Base-by-base conservation (phyloP, 2,888 invertebrate species). In the Abrostola triplasia region DNA sequence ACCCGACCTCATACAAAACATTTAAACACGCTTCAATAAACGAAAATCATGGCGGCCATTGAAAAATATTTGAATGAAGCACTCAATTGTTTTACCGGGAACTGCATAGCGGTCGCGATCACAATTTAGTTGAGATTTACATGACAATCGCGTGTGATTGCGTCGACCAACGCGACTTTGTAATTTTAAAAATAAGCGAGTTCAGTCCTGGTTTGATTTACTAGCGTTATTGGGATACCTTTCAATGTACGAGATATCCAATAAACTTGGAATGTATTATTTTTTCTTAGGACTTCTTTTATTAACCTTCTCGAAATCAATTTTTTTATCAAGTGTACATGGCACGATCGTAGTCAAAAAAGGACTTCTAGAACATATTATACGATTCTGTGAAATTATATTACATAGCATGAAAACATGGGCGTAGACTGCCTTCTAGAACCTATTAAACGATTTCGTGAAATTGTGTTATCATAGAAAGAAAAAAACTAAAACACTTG, bases 91-190 rank as follows among this genome's bases (percentile, higher is more conserved):
- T 79, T 77, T 60, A 71, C 50, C n/a, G 36, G 5, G 58, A 68
- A 69, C 67, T 70, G 66, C 58, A 60, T 50, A 36, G 12, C 36
- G 38, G 37, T 10, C 11, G 40, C 44, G 67, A 64, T 64, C 77
- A 84, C 87, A 87, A 88, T 90, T 89, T 86, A 82, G 82, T 67
- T 67, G 64, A 75, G 73, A 91, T 92, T 91, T 91, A 87, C 91
- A 92, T 92, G 81, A 90, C 90, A 91, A 90, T 90, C 80, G 87
- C 64, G 76, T 82, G 84, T 89, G 90, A 91, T 91, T 91, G 90
- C 86, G 75, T 65, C 65, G 67, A 47, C 58, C 48, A 37, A 55
- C 59, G 67, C 35, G 62, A 71, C 70, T 56, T 56, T 57, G 61
- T 74, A 65, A 65, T 74, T 63, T 68, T 61, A 56, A 71, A 62